Evolutionary conservation across 1,140 invertebrate genomes (phyloP), one percentile per base, ranked within the genome.

Genomic region (Contarinia nasturtii): DNA sequence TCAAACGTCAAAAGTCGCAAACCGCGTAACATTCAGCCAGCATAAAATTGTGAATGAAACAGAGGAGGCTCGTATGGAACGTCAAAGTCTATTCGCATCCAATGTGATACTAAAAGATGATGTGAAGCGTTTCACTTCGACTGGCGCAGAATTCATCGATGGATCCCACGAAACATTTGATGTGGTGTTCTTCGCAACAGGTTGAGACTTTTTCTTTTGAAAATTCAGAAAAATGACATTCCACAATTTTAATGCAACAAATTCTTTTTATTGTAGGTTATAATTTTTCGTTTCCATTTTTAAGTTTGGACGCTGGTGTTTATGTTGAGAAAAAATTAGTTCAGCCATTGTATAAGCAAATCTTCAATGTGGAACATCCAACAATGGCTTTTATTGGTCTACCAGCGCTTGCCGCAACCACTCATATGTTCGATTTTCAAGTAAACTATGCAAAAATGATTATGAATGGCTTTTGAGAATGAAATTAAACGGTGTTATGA

Each of bases 341-440:
- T 1, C 74, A 76, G 52, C 82, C 83, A 0, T 73, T 95, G 2
- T 93, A 86, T 69, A 86, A 88, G 54, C 87, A 93, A 58, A 57
- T 89, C 20, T 73, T 93, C 34, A 80, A 88, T 54, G 79, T 79
- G 17, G 67, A 79, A 47, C 76, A 81, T 55, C 82, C 85, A 12
- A 74, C 73, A 18, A 74, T 94, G 66, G 80, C 74, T 42, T 72
- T 93, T 46, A 73, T 92, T 51, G 86, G 87, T 2, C 65, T 93
- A 15, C 80, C 81, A 2, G 82, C 76, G 56, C 76, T 76, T 52
- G 78, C 87, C 0, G 82, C 55, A 84, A 87, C 0, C n/a, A n/a
- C 89, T 90, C 56, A 80, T 80, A 78, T 87, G 69, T 89, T 88
- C 60, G 80, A 93, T 60, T 65, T 85, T 46, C 88, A 93, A 72